Conservation (phyloP, 2,113 vertebrate genomes). For the Nettapus auritus region DNA sequence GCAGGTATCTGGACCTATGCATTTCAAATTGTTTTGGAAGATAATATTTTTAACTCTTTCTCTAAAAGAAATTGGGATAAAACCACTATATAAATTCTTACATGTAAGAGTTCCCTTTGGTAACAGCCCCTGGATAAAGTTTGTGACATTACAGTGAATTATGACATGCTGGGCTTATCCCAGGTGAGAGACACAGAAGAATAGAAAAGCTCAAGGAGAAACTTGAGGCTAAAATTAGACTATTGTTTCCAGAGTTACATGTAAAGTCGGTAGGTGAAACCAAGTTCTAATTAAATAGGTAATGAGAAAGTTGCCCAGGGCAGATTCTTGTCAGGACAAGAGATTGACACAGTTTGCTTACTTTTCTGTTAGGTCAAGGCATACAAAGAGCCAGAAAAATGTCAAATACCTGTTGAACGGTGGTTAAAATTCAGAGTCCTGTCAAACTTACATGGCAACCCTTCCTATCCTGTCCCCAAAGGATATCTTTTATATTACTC, state of each 20-base stretch:
- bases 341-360: background rate
- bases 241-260: background rate
- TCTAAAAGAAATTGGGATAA: background rate
- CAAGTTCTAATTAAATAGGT: background rate
- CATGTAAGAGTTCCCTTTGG: background rate
- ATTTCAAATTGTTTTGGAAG: background rate
- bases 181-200: background rate
- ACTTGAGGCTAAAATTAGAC: background rate
- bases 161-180: background rate
- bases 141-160: background rate
- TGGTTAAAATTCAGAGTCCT: slow-evolving; percentile 5
- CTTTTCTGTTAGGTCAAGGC: background rate
- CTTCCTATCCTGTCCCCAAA: background rate
- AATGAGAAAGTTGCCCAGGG: background rate
- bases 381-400: background rate
- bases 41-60: background rate
- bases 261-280: background rate
- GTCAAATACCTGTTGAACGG: background rate
- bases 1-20: rapidly evolving
- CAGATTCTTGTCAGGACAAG: background rate
- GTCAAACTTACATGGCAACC: background rate
- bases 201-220: background rate
- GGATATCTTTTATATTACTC: background rate
- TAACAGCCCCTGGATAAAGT: background rate
- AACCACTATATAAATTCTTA: background rate